Conservation (phyloP, 2,888 invertebrate genomes). For the Apomyelois bistriatella region DNA sequence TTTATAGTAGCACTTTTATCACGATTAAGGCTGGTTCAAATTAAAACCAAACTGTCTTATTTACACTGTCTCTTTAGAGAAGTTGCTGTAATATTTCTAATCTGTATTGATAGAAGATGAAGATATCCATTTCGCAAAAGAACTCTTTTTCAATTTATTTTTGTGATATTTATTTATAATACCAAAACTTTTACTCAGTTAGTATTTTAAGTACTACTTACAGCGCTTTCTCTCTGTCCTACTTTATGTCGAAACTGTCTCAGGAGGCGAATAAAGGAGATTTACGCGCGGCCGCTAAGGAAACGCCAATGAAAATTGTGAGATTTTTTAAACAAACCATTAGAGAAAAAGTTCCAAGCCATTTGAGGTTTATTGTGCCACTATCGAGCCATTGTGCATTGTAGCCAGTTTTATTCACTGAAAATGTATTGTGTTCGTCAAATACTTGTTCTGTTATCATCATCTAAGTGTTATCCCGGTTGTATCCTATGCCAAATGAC, state of each 20-base stretch:
- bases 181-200: background rate
- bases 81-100: no score
- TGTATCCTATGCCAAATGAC: no score
- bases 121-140: no score
- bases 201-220: no score
- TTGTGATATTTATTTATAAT: no score
- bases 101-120: no score
- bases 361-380: constrained; percentile 74
- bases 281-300: constrained; percentile 64
- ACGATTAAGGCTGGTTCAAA: no score
- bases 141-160: no score
- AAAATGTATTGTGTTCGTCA: background rate
- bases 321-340: constrained; percentile 78
- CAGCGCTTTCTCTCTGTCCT: background rate
- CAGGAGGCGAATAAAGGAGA: constrained; percentile 66
- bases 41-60: no score
- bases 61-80: no score
- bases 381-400: constrained; percentile 70
- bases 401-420: constrained; percentile 38
- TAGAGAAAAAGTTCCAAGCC: constrained; percentile 76
- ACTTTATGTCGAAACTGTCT: constrained; percentile 60
- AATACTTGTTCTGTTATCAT: constrained; percentile 27
- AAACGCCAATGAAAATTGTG: constrained; percentile 73
- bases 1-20: no score
- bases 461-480: no score